Base-by-base conservation (phyloP, 2,797 vertebrate genomes). In the Ficedula albicollis region DNA sequence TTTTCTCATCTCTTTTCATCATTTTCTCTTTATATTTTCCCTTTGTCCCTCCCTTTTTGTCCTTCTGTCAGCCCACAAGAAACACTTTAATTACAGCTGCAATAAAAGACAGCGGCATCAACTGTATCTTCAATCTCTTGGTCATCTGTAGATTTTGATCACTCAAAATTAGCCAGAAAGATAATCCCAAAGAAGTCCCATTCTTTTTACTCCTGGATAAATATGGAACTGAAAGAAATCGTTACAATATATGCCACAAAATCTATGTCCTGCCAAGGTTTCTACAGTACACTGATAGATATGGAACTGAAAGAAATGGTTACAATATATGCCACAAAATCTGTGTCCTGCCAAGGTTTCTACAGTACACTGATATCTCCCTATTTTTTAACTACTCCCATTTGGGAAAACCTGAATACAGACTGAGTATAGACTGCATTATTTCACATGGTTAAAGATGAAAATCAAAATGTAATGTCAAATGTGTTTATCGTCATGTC, bases 281-380 rank as follows among this genome's bases (percentile, higher is more conserved):
- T 46, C 46, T 69, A 21, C 1, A 1, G 11, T n/a, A n/a, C n/a
- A n/a, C n/a, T n/a, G n/a, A n/a, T n/a, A 48, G 4, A 10, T 49
- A 6, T 21, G 25, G 4, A 87, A 68, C 23, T 64, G 27, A 87
- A 89, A 82, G 8, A 82, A 74, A 34, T n/a, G 4, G 26, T 66
- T 62, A 38, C 9, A 76, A 44, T 32, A 72, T 84, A 75, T 49
- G 18, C 11, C 27, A 54, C 17, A 20, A 36, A 3, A 55, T 0
- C 9, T 64, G 4, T 41, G 10, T 10, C 21, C 13, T 75, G 8
- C 12, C 18, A 52, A 25, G 49, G 10, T 11, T 68, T 46, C 46
- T 69, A 21, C 1, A 1, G 11, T 15, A 52, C 7, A 9, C 9
- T 26, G 19, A 5, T 52, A 62, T 13, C 8, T 72, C 13, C 8